Conservation (phyloP, 2,113 vertebrate genomes). For the Saccopteryx leptura region DNA sequence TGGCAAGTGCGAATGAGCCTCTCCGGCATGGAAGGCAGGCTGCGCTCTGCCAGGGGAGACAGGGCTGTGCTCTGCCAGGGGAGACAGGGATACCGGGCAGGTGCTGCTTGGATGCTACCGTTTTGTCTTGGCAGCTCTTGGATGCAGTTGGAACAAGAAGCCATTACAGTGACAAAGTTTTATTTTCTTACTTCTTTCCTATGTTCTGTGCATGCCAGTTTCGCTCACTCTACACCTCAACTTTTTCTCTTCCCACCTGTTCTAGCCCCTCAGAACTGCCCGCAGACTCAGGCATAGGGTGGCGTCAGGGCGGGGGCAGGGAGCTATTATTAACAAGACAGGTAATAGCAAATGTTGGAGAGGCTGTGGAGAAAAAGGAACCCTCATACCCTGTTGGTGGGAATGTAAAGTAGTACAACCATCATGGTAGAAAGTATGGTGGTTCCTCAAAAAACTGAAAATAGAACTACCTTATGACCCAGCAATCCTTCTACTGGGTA, state of each 20-base stretch:
- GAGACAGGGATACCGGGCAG: fast-evolving
- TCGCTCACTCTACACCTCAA: neutral
- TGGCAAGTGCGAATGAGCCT: neutral
- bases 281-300: neutral
- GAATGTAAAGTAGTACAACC: too few relatives aligned
- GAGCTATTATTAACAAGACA: too few relatives aligned
- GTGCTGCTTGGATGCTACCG: neutral
- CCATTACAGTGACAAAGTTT: neutral
- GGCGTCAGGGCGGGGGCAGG: neutral
- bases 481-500: too few relatives aligned
- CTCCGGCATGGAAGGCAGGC: neutral
- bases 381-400: too few relatives aligned
- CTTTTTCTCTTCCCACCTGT: neutral
- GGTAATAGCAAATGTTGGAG: too few relatives aligned
- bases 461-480: too few relatives aligned
- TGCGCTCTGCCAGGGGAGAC: neutral
- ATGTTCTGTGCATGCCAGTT: neutral
- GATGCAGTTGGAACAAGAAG: neutral
- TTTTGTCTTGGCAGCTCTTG: neutral
- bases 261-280: neutral
- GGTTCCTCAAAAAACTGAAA: too few relatives aligned
- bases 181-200: neutral
- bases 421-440: too few relatives aligned
- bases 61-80: fast-evolving
- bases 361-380: too few relatives aligned